Evolutionary conservation across 1,140 invertebrate species (phyloP), one percentile per base, ranked within the genome.

Genomic region (Drosophila micromelanica): DNA sequence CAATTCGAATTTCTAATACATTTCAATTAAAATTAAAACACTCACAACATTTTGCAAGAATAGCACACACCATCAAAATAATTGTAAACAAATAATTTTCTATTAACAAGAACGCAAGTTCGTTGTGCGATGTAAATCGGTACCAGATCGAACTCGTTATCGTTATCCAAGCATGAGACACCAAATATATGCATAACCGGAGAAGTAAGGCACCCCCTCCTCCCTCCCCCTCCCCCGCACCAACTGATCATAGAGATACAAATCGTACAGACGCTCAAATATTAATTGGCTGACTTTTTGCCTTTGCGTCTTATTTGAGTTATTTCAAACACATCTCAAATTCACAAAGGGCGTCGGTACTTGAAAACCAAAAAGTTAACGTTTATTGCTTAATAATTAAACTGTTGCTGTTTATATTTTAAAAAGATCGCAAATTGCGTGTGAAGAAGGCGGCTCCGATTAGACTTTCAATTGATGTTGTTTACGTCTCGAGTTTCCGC

Each of bases 81-180:
- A 71, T 61, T 80, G 85, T 84, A 84, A 89, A 89, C 84, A 89
- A 89, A 89, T 89, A 84, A 80, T 84, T 89, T 90, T 89, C 84
- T 87, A 87, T 87, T 82, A 87, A 78, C 75, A 59, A 62, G 46
- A 59, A 62, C 63, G 20, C 42, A 42, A 63, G 60, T 38, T 54
- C 46, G 35, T 37, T 74, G 70, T 46, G 42, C 49, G 76, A 78
- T 75, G 69, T 81, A 86, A 80, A 81, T 80, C 74, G 68, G 15
- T 80, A 68, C 84, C 85, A 89, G 84, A 90, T 90, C 73, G 65
- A 89, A 89, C 84, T 80, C 60, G 84, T 78, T 89, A 84, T 89
- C 70, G 80, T 87, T 87, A 82, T 87, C 82, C 84, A 82, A 87
- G 75, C 67, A 67, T 48, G 65, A 30, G 37, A 38, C 17, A 69